Evolutionary conservation across 2,888 invertebrate species (phyloP), one percentile per base, ranked within the genome.

Genomic region (Lomographa bimaculata): DNA sequence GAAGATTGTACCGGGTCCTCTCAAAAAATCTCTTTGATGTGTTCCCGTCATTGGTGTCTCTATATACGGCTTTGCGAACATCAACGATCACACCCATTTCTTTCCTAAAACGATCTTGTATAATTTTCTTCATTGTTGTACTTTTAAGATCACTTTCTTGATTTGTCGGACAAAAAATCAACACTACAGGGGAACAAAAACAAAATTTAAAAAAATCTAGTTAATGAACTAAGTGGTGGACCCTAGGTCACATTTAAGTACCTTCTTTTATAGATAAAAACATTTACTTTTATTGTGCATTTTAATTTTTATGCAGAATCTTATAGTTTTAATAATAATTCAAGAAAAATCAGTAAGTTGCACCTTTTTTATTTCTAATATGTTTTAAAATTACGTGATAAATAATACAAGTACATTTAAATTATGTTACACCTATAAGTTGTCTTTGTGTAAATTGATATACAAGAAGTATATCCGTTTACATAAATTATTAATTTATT

Each of bases 351-450:
- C 11, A 2, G 10, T 4, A n/a, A 29, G 19, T 7, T 29, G 29
- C 19, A 19, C 29, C 29, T 4, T 19, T 29, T 29, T 29, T n/a
- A 29, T 19, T 29, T 19, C 20, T 29, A 29, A 29, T 29, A 39
- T 14, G 14, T 14, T 2, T 5, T 38, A 26, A 32, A 23, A 37
- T 37, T 30, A 30, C 32, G 32, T 32, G 30, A 39, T 39, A 39
- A 39, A 32, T 28, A 28, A 40, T 33, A 40, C 40, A 40, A 40
- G 28, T 35, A 30, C 29, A 30, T 29, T 41, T 30, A 28, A 35
- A 41, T 30, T 5, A 35, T 35, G 35, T 41, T 35, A 35, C 35
- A 41, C 41, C 0, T 41, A 5, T 29, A 41, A 6, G 25, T 41
- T 24, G 29, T 10, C 41, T 34, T 41, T 25, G 34, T 41, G 35